Base-by-base conservation (phyloP, 2,888 invertebrate species). In the Mimas tiliae region DNA sequence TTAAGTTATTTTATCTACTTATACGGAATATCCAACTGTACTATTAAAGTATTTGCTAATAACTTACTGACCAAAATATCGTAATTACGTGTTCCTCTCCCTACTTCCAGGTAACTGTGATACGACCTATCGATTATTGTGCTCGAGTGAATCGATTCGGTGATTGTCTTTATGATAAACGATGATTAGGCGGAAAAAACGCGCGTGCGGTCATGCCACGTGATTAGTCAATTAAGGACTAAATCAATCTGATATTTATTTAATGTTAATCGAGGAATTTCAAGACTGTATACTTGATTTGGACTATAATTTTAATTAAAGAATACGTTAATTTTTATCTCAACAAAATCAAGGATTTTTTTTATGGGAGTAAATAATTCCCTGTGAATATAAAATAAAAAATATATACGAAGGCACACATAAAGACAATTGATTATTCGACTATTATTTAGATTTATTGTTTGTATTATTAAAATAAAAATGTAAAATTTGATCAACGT, bases 61-160 rank as follows among this genome's bases (percentile, higher is more conserved):
- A 9, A n/a, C 34, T 0, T 38, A 16, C n/a, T 64, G 34, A 34
- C 33, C 48, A 52, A 42, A 52, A 45, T 16, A 21, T 27, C 6
- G 6, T 50, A 19, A 19, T 19, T 1, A 27, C 27, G 19, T 50
- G 3, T 12, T 2, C 33, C 21, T 33, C n/a, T 34, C 16, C 53
- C 19, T 16, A 11, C 14, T 11, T 19, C 42, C 33, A 21, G 53
- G 27, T 14, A 19, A 11, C 19, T 66, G 48, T 66, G 66, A 66
- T 52, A 12, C 21, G 38, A 66, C 66, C 66, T 66, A 47, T 19
- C 33, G 47, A 89, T 89, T 89, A 89, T 87, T 89, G 84, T 76
- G 85, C 85, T 90, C 90, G 89, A 77, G 84, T 86, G 84, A 81
- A 75, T 82, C 81, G 82, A 79, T 84, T 85, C 87, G 88, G 88